These are phyloP conservation scores for Myoxocephalus aenaeus DNA, from an alignment of 2,797 vertebrate species.

Conservation along the genomic window DNA sequence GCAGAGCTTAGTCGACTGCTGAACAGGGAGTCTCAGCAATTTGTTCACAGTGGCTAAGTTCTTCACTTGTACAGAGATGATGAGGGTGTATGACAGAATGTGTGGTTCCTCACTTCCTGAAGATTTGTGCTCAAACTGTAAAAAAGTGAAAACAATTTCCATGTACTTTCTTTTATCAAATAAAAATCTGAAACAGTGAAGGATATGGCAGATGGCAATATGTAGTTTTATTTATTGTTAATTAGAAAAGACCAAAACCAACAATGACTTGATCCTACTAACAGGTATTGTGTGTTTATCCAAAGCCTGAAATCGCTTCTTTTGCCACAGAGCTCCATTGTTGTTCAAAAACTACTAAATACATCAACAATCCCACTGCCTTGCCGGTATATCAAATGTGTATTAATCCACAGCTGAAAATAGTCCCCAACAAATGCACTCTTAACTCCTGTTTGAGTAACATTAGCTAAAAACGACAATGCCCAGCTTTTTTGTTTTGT, in stretches of 20 bases:
- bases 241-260: too few species aligned
- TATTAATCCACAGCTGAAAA: not conserved
- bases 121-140: not conserved
- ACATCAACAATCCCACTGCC: not conserved
- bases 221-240: too few species aligned
- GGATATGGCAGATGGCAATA: not conserved
- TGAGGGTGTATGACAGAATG: not conserved
- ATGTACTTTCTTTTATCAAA: too few species aligned
- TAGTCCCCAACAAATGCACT: not conserved
- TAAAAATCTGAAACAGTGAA: too few species aligned
- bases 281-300: too few species aligned
- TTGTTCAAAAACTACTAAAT: too few species aligned
- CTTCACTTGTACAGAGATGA: constrained; percentile 59
- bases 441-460: not conserved
- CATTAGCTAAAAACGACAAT: not conserved
- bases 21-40: constrained; percentile 61
- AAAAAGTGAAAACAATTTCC: too few species aligned
- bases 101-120: not conserved
- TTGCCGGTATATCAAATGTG: not conserved
- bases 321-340: too few species aligned
- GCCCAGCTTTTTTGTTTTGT: not conserved
- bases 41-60: constrained; percentile 80
- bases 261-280: too few species aligned
- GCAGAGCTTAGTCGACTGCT: constrained; percentile 72
- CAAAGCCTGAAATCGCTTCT: not conserved